phyloP scores from a whole-genome alignment of 2,888 invertebrate species.

The Megamerina dolium region DNA sequence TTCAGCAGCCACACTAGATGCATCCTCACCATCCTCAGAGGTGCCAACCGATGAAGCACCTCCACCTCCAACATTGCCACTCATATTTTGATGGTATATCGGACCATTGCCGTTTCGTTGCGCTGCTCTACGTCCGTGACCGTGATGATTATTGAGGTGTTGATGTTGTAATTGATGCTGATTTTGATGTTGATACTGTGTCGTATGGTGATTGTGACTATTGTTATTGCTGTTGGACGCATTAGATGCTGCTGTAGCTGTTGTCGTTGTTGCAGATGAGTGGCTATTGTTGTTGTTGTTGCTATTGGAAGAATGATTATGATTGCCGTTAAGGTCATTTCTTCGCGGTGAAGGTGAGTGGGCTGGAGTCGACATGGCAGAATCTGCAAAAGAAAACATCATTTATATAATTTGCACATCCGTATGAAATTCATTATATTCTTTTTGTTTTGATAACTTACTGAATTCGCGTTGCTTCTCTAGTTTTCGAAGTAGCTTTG shows the following conservation, averaged over 20 bases:
- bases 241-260: constrained; percentile 32
- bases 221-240: constrained; percentile 14
- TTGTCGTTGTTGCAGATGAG: constrained; percentile 30
- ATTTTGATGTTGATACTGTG: constrained; percentile 6
- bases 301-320: constrained; percentile 5
- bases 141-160: constrained; percentile 26
- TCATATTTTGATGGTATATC: constrained; percentile 6
- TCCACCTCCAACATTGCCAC: constrained; percentile 41
- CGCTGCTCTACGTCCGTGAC: constrained; percentile 22
- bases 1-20: constrained; percentile 66
- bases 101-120: constrained; percentile 22
- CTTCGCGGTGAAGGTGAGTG: constrained; percentile 61
- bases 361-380: constrained; percentile 54
- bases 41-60: constrained; percentile 56
- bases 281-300: constrained; percentile 24
- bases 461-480: constrained; percentile 61
- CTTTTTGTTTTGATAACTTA: constrained; percentile 38
- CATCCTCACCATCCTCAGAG: constrained; percentile 74
- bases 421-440: no score
- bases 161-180: constrained; percentile 16
- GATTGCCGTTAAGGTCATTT: constrained; percentile 54
- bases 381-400: constrained; percentile 27
- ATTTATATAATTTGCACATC: not conserved
- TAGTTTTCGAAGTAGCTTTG: constrained; percentile 69
- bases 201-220: constrained; percentile 6